A percentile compares a stretch with the other conserved stretches of the same genome.
phyloP scores from a whole-genome alignment of 1,140 invertebrate genomes.

The Pogonus chalceus region DNA sequence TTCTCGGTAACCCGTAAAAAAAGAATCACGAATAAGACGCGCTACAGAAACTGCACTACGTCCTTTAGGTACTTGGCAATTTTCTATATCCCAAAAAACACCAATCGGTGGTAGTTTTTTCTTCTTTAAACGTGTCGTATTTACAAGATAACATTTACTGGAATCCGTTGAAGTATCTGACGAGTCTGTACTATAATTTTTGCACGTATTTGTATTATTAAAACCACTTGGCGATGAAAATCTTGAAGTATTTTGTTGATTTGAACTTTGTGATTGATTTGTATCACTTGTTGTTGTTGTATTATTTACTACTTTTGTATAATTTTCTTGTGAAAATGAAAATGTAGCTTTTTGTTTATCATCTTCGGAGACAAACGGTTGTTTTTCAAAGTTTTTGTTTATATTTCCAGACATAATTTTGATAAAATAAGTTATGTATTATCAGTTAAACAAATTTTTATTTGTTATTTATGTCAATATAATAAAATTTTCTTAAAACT shows the following conservation, averaged over 20 bases:
- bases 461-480: neutral
- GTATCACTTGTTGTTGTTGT: neutral
- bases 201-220: neutral
- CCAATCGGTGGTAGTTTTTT: constrained; percentile 60
- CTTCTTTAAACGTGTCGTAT: constrained; percentile 18
- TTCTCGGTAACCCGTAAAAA: constrained; percentile 66
- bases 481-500: neutral
- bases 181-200: neutral
- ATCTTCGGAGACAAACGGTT: neutral
- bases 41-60: constrained; percentile 71
- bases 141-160: neutral
- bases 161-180: neutral
- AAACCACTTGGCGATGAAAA: neutral
- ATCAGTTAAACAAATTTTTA: neutral
- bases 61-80: constrained; percentile 71
- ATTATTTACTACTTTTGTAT: neutral
- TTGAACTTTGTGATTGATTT: neutral
- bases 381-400: neutral
- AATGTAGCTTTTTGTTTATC: neutral
- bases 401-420: neutral
- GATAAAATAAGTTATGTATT: neutral
- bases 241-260: neutral
- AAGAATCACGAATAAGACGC: constrained; percentile 64
- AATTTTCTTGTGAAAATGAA: neutral
- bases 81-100: constrained; percentile 92